These are phyloP conservation scores for Lordiphosa fenestrarum DNA, from an alignment of 2,888 invertebrate genomes.

Conservation along the genomic window DNA sequence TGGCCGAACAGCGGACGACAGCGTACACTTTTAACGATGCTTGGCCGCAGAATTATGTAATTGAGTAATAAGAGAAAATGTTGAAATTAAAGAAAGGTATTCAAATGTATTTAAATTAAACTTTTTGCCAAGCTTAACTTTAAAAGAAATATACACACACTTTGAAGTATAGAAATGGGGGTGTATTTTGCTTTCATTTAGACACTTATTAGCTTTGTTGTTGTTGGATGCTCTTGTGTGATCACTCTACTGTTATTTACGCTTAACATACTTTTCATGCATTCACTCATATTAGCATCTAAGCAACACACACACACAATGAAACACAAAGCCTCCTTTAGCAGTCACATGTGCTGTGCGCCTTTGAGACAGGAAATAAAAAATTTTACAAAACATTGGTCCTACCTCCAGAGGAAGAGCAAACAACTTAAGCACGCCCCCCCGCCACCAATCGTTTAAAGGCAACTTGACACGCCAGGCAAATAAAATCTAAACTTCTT, in stretches of 20 bases:
- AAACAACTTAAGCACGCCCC: constrained; percentile 55
- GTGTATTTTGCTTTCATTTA: no score
- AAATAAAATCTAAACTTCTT: constrained; percentile 62
- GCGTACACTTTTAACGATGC: constrained; percentile 56
- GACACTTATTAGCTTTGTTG: constrained; percentile 4
- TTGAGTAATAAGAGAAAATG: constrained; percentile 1
- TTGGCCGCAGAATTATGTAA: constrained; percentile 14
- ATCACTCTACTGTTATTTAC: constrained; percentile 19
- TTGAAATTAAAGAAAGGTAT: neutral
- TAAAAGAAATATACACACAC: no score
- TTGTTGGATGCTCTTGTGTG: constrained; percentile 21
- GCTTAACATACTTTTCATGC: constrained; percentile 48
- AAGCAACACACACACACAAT: constrained; percentile 25
- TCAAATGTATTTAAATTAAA: neutral
- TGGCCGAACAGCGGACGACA: constrained; percentile 34
- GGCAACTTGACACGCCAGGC: constrained; percentile 62
- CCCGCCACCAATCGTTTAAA: constrained; percentile 48
- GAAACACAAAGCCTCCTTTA: constrained; percentile 17
- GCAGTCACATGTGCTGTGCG: constrained; percentile 38
- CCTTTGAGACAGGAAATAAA: constrained; percentile 57
- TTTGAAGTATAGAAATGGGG: no score
- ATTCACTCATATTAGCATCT: constrained; percentile 56
- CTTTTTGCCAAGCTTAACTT: no score
- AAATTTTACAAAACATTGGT: constrained; percentile 68
- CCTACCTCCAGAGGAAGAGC: constrained; percentile 43